Evolutionary conservation across 2,113 vertebrate genomes (phyloP).

Genomic region (Myodes glareolus): DNA sequence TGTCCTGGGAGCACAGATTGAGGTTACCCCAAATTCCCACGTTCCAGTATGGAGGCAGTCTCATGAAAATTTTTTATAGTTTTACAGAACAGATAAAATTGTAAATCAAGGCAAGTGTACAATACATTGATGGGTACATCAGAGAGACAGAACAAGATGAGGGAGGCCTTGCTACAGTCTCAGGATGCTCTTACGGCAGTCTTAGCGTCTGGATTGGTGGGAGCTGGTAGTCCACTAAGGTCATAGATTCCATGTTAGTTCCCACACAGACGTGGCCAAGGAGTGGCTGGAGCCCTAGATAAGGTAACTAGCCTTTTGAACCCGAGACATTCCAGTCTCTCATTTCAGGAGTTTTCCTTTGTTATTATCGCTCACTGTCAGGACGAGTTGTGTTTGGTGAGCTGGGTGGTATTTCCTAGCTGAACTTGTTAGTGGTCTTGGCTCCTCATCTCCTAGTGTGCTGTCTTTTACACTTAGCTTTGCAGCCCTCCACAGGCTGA

Average conservation of each 20-base stretch:
- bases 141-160: not conserved
- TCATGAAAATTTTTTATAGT: no score
- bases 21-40: no score
- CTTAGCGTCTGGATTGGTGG: not conserved
- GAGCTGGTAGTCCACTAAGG: no score
- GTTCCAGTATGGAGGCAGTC: no score
- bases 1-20: no score
- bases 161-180: not conserved
- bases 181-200: not conserved
- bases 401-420: constrained; percentile 3
- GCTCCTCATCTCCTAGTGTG: constrained; percentile 3
- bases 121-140: not conserved
- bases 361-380: not conserved
- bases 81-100: no score
- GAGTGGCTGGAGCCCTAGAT: not conserved
- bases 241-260: no score
- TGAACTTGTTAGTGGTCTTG: constrained; percentile 35
- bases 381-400: not conserved
- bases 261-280: not conserved
- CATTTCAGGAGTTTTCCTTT: not conserved
- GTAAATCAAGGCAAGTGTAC: not conserved
- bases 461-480: not conserved
- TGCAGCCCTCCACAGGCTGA: not conserved
- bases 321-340: not conserved
- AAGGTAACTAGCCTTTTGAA: not conserved